phyloP scores from a whole-genome alignment of 2,113 vertebrate genomes.

The Macaca mulatta region DNA sequence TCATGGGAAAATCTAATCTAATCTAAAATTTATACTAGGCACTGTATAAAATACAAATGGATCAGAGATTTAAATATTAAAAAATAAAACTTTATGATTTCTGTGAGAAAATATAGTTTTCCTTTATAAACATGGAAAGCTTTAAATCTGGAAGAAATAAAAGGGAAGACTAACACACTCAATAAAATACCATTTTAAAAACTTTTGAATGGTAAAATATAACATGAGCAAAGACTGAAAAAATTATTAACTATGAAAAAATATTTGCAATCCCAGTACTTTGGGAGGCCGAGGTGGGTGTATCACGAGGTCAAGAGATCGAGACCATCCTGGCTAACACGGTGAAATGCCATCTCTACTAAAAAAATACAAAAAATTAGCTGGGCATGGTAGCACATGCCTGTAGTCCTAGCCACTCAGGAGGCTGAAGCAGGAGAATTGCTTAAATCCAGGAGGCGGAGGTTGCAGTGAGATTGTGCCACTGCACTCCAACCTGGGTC shows the following conservation, averaged over 20 bases:
- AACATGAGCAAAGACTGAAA: neutral
- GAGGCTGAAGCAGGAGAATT: too few relatives aligned
- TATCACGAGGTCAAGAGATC: too few relatives aligned
- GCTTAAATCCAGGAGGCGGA: too few relatives aligned
- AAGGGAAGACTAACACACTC: neutral
- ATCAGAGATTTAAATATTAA: neutral
- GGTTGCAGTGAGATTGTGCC: too few relatives aligned
- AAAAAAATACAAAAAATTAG: too few relatives aligned
- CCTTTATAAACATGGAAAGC: neutral
- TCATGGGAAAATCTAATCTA: neutral
- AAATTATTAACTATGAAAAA: neutral
- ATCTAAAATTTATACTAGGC: neutral
- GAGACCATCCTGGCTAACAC: too few relatives aligned
- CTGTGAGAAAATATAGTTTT: neutral
- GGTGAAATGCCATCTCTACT: too few relatives aligned
- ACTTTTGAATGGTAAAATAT: neutral
- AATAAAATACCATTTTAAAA: neutral
- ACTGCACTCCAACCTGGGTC: too few relatives aligned
- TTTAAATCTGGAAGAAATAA: neutral
- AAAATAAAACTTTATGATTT: neutral
- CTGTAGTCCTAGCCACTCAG: too few relatives aligned
- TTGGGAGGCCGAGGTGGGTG: too few relatives aligned
- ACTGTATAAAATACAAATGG: neutral
- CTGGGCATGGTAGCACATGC: too few relatives aligned
- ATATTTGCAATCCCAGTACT: too few relatives aligned